Evolutionary conservation across 2,888 invertebrate species (phyloP), one percentile per base, ranked within the genome.

Genomic region (Lasius fuliginosus): DNA sequence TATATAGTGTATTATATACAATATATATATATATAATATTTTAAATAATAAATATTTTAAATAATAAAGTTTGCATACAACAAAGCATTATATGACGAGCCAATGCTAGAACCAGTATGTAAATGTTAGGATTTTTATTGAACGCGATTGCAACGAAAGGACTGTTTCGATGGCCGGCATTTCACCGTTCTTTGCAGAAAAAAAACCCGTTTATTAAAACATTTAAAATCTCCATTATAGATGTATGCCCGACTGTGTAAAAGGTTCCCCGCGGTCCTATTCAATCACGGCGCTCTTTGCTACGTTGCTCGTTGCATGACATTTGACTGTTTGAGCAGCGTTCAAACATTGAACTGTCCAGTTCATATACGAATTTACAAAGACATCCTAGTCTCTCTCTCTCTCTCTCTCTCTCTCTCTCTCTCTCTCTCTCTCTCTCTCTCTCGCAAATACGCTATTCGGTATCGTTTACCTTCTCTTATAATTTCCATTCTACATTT

Each of bases 41-140:
- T 23, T 23, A 23, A 23, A 23, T 23, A 23, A 23, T 23, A 23
- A 23, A 18, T 36, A 23, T 49, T n/a, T 12, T 30, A 6, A 73
- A 36, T 36, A 12, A 46, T 15, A 46, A 49, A 49, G 0, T 49
- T 15, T 49, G 18, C 4, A 27, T 4, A 1, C n/a, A n/a, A n/a
- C 18, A 5, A 15, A 9, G 11, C 3, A 64, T 36, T n/a, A 11
- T 46, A n/a, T 58, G 46, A 53, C 27, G 30, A 42, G 6, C 62
- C 75, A 75, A 83, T 60, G 62, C 46, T n/a, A 23, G 76, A 83
- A 84, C 65, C 85, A 76, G 68, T 74, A 68, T 64, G 83, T 62
- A 81, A 88, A 87, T 69, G 77, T 79, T 71, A 65, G 49, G 53
- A 67, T 74, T 40, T 79, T 62, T 69, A 27, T 82, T 33, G 56